phyloP scores from a whole-genome alignment of 1,140 invertebrate genomes.

The Bombus sylvicola region DNA sequence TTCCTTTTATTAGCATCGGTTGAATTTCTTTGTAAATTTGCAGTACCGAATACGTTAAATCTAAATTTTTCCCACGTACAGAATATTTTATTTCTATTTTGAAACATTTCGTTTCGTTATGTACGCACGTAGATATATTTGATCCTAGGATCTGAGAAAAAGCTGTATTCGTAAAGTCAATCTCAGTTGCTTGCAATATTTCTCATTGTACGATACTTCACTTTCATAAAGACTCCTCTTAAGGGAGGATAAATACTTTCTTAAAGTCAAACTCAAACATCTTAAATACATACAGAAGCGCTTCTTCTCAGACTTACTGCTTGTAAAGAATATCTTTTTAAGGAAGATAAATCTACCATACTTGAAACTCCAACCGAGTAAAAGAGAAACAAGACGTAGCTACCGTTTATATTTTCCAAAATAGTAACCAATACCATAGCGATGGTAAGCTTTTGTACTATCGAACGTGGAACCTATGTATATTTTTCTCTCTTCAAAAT shows the following conservation, averaged over 20 bases:
- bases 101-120: background rate
- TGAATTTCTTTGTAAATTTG: too few species aligned
- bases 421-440: too few species aligned
- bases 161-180: background rate
- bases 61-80: too few species aligned
- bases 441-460: too few species aligned
- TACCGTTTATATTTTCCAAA: too few species aligned
- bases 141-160: background rate
- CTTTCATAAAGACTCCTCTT: background rate
- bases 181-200: background rate
- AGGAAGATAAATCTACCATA: background rate
- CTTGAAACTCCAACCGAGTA: background rate
- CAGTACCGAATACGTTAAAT: background rate
- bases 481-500: too few species aligned
- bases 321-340: background rate
- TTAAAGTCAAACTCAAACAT: background rate
- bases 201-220: background rate
- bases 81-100: background rate
- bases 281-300: background rate
- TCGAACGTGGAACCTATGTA: too few species aligned
- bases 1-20: too few species aligned
- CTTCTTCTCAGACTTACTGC: background rate
- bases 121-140: background rate
- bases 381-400: background rate
- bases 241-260: background rate